Evolutionary conservation across 1,140 invertebrate genomes (phyloP).

Genomic region (Teleopsis dalmanni): DNA sequence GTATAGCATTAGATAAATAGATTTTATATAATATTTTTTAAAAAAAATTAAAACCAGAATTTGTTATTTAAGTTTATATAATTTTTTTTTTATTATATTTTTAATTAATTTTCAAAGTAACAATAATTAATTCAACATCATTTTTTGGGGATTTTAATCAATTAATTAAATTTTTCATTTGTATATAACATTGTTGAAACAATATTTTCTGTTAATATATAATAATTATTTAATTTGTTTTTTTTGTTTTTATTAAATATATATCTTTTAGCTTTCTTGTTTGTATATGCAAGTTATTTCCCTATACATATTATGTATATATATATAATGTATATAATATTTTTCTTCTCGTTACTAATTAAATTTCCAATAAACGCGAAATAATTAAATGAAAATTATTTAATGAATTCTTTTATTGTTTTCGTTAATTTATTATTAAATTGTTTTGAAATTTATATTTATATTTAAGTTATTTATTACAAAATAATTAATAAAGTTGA

Average conservation of each 20-base stretch:
- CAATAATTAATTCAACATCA: constrained; percentile 19
- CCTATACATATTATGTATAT: constrained; percentile 1
- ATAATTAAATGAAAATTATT: no score
- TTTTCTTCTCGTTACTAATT: constrained; percentile 6
- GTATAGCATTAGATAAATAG: no score
- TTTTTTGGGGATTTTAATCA: constrained; percentile 11
- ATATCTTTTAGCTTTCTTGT: constrained; percentile 7
- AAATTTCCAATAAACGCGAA: no score
- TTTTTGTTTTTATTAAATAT: constrained; percentile 4
- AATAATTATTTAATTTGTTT: constrained; percentile 3
- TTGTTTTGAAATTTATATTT: no score
- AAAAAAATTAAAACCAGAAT: no score
- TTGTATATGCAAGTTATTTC: neutral
- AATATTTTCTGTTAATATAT: constrained; percentile 1
- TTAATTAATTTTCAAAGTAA: constrained; percentile 18
- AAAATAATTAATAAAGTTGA: no score
- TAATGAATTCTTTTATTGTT: no score
- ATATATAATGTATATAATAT: constrained; percentile 13
- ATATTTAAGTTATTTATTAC: no score
- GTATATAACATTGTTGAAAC: constrained; percentile 1
- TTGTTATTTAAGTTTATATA: constrained; percentile 15
- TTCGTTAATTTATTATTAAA: no score
- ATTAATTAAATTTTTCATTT: constrained; percentile 1
- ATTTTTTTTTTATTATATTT: constrained; percentile 15
- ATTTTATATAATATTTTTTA: no score